Base-by-base conservation (phyloP, 2,113 vertebrate species). In the Sardina pilchardus region DNA sequence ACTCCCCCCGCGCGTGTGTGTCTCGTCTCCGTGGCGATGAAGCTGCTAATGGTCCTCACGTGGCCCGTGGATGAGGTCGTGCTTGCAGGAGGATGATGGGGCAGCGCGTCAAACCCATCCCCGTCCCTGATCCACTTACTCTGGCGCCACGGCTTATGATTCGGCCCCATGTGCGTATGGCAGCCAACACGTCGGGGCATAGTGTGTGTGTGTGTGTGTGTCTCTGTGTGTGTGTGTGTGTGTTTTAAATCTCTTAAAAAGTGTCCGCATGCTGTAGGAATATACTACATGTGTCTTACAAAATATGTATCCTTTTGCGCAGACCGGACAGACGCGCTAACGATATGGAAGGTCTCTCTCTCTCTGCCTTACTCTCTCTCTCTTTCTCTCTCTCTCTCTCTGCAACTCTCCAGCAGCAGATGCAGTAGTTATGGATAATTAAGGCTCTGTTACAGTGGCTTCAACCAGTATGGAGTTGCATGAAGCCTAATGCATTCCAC, bases 61-160 rank as follows among this genome's bases (percentile, higher is more conserved):
- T 63, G 56, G 59, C 19, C 56, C 9, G 24, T 16, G 34, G 67
- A 75, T 36, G 36, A 75, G 30, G 24, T 75, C 36, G 30, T 26
- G 14, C 12, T 75, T 75, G 12, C 12, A n/a, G 26, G 67, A 75
- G 36, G 67, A 75, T 75, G 67, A 36, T 21, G 53, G 19, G 21
- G 48, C 9, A 12, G 2, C 3, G 53, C 21, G 26, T 17, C 67
- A 75, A 36, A 71, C 10, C 63, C 6, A 75, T 75, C n/a, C 30
- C 4, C 34, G 3, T 75, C 34, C 53, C 86, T 88, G 85, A 83
- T 84, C 44, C n/a, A 84, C 83, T 87, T 84, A 80, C 84, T 82
- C 30, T 82, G 83, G 75, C 75, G 82, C 53, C 85, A 85, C 75
- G 17, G 59, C 48, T 36, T 75, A 36, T 84, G 78, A 82, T 87